These are phyloP conservation scores for Vandiemenella viatica DNA, from an alignment of 2,888 invertebrate genomes.

Conservation along the genomic window DNA sequence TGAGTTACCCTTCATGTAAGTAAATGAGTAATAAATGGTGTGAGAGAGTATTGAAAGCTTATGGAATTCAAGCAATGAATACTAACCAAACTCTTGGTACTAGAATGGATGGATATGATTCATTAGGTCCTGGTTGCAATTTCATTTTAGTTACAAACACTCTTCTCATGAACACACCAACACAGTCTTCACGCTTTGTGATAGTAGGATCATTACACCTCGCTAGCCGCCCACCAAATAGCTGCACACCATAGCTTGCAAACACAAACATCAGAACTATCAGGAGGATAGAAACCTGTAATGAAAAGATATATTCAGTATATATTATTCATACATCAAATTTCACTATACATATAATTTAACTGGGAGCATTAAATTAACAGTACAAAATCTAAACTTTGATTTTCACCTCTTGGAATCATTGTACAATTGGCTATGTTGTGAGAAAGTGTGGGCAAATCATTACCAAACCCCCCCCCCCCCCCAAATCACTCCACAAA, in stretches of 20 bases:
- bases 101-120: slow-evolving; percentile 84
- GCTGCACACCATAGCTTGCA: slow-evolving; percentile 95
- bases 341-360: neutral
- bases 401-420: neutral
- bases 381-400: too few species aligned
- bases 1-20: too few species aligned
- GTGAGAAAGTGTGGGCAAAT: neutral
- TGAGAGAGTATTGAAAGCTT: too few species aligned
- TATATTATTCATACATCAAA: neutral
- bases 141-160: slow-evolving; percentile 99
- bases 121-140: slow-evolving; percentile 62
- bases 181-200: slow-evolving; percentile 65
- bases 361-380: neutral
- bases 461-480: too few species aligned
- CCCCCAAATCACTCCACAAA: too few species aligned
- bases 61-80: too few species aligned
- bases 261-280: slow-evolving; percentile 98
- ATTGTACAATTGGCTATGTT: neutral
- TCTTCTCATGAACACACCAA: slow-evolving; percentile 86
- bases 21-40: too few species aligned
- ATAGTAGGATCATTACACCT: slow-evolving; percentile 94
- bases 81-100: slow-evolving; percentile 91
- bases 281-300: slow-evolving; percentile 81
- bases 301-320: slow-evolving; percentile 14
- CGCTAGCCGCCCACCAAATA: slow-evolving; percentile 91